Evolutionary conservation across 2,888 invertebrate genomes (phyloP), one percentile per base, ranked within the genome.

Genomic region (Sycophila texana): DNA sequence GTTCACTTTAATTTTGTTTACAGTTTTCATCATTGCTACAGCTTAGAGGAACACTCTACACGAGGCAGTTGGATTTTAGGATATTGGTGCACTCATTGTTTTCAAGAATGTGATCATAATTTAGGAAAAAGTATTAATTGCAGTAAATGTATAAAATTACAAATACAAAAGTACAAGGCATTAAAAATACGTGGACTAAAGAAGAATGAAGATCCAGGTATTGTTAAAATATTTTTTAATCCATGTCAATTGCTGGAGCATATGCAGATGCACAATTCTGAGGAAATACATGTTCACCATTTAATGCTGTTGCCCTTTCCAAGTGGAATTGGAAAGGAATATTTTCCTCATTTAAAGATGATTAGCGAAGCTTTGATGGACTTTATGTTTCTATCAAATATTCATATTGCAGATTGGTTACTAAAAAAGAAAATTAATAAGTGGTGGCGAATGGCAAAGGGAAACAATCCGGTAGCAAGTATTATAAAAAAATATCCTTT

Each of bases 51-150:
- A 12, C 90, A 90, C 61, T 82, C 78, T 5, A 74, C 83, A 4
- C 85, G 90, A 12, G 87, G 85, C n/a, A 88, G 88, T 80, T 90
- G 89, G 88, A 86, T 90, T 49, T 79, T 90, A 57, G 90, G 90
- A 16, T 88, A 87, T 72, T 90, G 89, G 89, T 90, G 89, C 80
- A 84, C 83, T 12, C 51, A 74, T 7, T 90, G 90, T 81, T 89
- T 86, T 58, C 16, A 75, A 20, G 73, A 78, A 49, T 89, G 89
- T 75, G 82, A 72, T 1, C 89, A 89, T 74, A 72, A 74, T 12
- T 18, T 75, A 0, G 73, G 72, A 7, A 71, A 79, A n/a, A 55
- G 67, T 13, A 5, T 74, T 7, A 55, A 77, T 1, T 88, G 88
- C 72, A 39, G 73, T 0, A 51, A 22, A 4, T 88, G 88, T 66